phyloP scores from a whole-genome alignment of 2,888 invertebrate genomes.

The Aspidapion aeneum region DNA sequence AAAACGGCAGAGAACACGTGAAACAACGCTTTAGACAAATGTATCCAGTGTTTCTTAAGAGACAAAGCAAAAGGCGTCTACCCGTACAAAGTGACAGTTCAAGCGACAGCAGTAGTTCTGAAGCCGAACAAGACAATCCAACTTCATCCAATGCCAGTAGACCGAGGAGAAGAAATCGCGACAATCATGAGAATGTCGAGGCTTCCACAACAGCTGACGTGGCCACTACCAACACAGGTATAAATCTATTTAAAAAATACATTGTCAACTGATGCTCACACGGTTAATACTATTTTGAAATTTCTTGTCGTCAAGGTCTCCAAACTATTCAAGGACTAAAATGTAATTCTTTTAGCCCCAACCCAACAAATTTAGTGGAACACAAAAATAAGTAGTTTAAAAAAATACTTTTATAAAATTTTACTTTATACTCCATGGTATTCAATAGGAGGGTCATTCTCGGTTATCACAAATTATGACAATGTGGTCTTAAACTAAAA shows the following conservation, averaged over 20 bases:
- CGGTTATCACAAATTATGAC: too few relatives aligned
- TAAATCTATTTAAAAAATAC: too few relatives aligned
- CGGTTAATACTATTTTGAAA: background rate
- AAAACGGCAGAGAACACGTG: conserved; percentile 35
- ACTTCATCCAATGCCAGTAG: conserved; percentile 1
- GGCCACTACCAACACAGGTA: background rate
- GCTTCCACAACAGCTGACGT: background rate
- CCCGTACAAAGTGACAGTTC: conserved; percentile 34
- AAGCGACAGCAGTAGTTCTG: conserved; percentile 37
- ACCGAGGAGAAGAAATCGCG: conserved; percentile 12
- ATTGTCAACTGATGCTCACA: too few relatives aligned
- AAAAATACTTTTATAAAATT: too few relatives aligned
- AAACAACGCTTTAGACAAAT: conserved; percentile 32
- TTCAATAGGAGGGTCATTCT: too few relatives aligned
- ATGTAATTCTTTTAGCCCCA: too few relatives aligned
- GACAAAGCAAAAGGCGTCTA: conserved; percentile 27
- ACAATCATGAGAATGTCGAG: background rate
- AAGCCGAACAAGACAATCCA: background rate
- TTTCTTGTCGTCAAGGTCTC: too few relatives aligned
- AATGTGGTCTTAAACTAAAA: too few relatives aligned
- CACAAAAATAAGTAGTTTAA: too few relatives aligned
- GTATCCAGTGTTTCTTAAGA: conserved; percentile 35
- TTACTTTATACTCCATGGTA: too few relatives aligned
- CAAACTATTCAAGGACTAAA: too few relatives aligned
- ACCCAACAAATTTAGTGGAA: too few relatives aligned